A percentile compares a stretch with the other conserved stretches of the same genome.
Conservation (phyloP, 2,797 vertebrate genomes). For the Mionectes olivaceus region DNA sequence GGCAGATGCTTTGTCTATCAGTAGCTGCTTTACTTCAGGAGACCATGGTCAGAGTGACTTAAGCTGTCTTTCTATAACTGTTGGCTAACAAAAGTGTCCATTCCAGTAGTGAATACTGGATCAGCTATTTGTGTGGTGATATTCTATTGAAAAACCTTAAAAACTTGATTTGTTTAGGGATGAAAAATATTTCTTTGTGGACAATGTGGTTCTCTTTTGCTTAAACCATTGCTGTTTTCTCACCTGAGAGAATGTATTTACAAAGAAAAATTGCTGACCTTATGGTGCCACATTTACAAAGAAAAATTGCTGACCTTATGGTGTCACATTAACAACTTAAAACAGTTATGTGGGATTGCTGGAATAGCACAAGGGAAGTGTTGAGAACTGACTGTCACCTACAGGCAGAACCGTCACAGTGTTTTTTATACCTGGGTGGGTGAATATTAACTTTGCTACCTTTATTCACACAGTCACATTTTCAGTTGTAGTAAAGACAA, state of each 20-base stretch:
- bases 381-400: neutral
- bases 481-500: neutral
- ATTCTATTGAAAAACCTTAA: neutral
- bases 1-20: neutral
- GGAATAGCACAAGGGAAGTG: neutral
- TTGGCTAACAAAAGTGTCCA: neutral
- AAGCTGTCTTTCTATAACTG: neutral
- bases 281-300: neutral
- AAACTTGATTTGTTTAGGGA: neutral
- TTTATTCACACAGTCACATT: neutral
- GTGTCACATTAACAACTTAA: neutral
- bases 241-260: neutral
- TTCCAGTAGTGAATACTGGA: neutral
- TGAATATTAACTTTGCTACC: neutral
- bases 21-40: neutral
- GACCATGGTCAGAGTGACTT: neutral
- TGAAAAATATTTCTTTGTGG: neutral
- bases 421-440: neutral
- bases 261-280: neutral
- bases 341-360: neutral
- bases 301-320: neutral
- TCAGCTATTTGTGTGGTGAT: neutral
- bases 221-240: neutral
- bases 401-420: neutral
- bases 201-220: fast-evolving